Evolutionary conservation across 2,888 invertebrate genomes (phyloP).

Genomic region (Tipula lateralis): DNA sequence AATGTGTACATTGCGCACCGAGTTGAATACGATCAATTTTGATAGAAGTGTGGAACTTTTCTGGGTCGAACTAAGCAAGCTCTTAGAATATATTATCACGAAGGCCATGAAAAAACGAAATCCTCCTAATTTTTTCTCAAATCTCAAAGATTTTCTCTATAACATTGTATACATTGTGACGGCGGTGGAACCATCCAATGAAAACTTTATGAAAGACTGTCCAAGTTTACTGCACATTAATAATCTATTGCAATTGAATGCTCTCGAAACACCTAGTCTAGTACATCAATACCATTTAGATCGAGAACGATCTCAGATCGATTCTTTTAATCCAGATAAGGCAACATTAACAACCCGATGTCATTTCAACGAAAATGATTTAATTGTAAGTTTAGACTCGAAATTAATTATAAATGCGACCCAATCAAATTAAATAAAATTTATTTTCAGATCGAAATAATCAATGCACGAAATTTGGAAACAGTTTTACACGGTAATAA

Average conservation of each 20-base stretch:
- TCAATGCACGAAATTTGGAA: background rate
- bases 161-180: background rate
- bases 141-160: background rate
- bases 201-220: background rate
- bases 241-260: background rate
- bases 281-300: background rate
- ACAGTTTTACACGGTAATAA: background rate
- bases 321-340: background rate
- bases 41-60: background rate
- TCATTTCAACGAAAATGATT: background rate
- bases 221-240: background rate
- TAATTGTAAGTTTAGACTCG: background rate
- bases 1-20: background rate
- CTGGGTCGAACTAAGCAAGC: background rate
- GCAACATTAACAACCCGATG: background rate
- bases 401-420: too few relatives aligned
- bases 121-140: background rate
- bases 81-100: background rate
- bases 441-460: background rate
- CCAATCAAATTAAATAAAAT: background rate
- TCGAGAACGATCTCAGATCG: background rate
- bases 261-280: background rate
- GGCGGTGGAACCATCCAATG: background rate
- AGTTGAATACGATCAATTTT: background rate
- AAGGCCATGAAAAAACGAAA: background rate